phyloP scores from a whole-genome alignment of 2,797 vertebrate species.

The Fundulus diaphanus region DNA sequence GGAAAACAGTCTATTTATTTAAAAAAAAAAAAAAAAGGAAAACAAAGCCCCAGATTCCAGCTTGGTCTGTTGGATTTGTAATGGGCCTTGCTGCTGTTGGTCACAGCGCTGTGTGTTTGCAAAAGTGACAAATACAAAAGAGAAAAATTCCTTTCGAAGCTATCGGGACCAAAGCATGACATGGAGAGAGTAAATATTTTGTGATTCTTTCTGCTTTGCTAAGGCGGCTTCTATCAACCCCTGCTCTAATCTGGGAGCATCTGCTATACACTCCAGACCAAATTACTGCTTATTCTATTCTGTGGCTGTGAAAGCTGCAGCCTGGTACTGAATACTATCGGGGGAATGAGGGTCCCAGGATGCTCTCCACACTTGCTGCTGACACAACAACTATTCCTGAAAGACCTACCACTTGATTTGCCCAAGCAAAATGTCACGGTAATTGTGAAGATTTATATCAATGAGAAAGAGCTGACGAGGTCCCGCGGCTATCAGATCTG shows the following conservation, averaged over 20 bases:
- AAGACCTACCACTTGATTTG: conserved; percentile 78
- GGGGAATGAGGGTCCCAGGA: conserved; percentile 75
- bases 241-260: conserved; percentile 76
- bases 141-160: conserved; percentile 63
- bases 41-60: conserved; percentile 39
- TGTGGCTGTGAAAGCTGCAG: conserved; percentile 68
- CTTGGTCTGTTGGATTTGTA: conserved; percentile 56
- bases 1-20: conserved; percentile 31
- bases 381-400: conserved; percentile 77
- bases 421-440: conserved; percentile 78
- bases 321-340: conserved; percentile 71
- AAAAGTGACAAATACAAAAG: conserved; percentile 64
- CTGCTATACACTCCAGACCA: conserved; percentile 75
- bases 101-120: conserved; percentile 51
- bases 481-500: conserved; percentile 80
- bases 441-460: conserved; percentile 86
- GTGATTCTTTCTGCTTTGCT: conserved; percentile 66
- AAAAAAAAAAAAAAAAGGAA: conserved; percentile 29
- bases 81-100: conserved; percentile 44
- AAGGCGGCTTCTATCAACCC: conserved; percentile 70
- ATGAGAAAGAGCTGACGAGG: conserved; percentile 82
- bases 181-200: conserved; percentile 71
- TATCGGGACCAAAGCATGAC: conserved; percentile 54
- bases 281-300: conserved; percentile 83
- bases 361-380: conserved; percentile 71